Evolutionary conservation across 2,113 vertebrate genomes (phyloP), one percentile per base, ranked within the genome.

Genomic region (Clupea harengus): DNA sequence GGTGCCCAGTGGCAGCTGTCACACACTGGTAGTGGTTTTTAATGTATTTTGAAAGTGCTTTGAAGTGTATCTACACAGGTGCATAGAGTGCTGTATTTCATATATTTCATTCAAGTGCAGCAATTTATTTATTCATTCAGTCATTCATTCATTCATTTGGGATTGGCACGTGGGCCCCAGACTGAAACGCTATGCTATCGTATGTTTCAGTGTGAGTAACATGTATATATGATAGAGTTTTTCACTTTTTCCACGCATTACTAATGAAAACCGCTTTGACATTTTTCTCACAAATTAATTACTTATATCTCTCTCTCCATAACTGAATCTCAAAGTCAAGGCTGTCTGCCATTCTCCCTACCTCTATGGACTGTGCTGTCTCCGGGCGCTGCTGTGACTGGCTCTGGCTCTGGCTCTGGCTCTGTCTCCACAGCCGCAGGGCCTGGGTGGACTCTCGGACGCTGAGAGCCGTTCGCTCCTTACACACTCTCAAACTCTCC

Each of bases 361-460:
- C n/a, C n/a, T 72, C 64, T 32, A 9, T 32, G 10, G 64, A 72
- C 28, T 72, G 64, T 3, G n/a, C 64, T 28, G 64, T 32, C n/a
- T 72, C 5, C 8, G 28, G 25, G 1, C 64, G 2, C 25, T 10
- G 64, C n/a, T 72, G 57, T n/a, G 57, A 64, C 20, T 64, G 57
- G 52, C 52, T 54, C 11, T 86, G 46, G 84, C 3, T 81, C n/a
- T 15, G 84, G 60, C 11, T 8, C 81, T 6, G 54, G 25, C 64
- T 87, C 45, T 84, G 89, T 60, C 75, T 91, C 88, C 90, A 91
- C 45, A 50, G 50, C n/a, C 88, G 85, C 81, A 91, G 88, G 82
- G 85, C 83, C 15, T 11, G 83, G 54, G 85, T 85, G 81, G 52
- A 6, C 57, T 85, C 47, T 9, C 67, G 88, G 39, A 90, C 45